Percentiles rank a stretch among this genome's conserved stretches.
phyloP scores from a whole-genome alignment of 2,113 vertebrate genomes.

The Ariopsis seemanni region DNA sequence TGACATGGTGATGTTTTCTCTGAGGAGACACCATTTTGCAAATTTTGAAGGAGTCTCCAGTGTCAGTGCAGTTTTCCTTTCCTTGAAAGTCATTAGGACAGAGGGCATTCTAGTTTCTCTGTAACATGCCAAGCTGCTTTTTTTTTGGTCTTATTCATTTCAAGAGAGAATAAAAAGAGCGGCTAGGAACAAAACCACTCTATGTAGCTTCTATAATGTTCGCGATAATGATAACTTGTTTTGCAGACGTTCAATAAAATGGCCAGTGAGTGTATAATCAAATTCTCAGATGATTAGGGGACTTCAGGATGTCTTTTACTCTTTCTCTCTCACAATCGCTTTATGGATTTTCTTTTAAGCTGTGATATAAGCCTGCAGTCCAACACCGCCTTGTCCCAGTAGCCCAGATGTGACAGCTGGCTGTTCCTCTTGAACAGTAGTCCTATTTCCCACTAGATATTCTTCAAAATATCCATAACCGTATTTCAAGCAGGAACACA shows the following conservation, averaged over 20 bases:
- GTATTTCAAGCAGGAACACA: conserved; percentile 7
- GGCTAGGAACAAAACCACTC: background rate
- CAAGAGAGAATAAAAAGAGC: background rate
- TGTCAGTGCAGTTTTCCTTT: background rate
- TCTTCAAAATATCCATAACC: conserved; percentile 22
- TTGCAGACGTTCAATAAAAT: background rate
- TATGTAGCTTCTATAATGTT: background rate
- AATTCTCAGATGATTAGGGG: background rate
- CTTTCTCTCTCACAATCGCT: background rate
- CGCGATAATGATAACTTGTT: background rate
- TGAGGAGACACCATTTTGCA: background rate
- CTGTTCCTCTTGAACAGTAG: conserved; percentile 21
- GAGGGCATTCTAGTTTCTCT: background rate
- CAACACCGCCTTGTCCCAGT: background rate
- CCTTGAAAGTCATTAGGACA: background rate
- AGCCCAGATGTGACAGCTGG: conserved; percentile 30
- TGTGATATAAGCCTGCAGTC: background rate
- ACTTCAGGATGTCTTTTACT: background rate
- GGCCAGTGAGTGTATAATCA: background rate
- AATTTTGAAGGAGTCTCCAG: background rate
- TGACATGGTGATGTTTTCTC: background rate
- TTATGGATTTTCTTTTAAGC: conserved; percentile 11
- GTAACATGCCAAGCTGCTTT: background rate
- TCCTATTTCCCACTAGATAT: conserved; percentile 6
- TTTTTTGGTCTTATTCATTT: background rate